These are phyloP conservation scores for Sphenodon punctatus DNA, from an alignment of 2,797 vertebrate genomes.

Conservation along the genomic window DNA sequence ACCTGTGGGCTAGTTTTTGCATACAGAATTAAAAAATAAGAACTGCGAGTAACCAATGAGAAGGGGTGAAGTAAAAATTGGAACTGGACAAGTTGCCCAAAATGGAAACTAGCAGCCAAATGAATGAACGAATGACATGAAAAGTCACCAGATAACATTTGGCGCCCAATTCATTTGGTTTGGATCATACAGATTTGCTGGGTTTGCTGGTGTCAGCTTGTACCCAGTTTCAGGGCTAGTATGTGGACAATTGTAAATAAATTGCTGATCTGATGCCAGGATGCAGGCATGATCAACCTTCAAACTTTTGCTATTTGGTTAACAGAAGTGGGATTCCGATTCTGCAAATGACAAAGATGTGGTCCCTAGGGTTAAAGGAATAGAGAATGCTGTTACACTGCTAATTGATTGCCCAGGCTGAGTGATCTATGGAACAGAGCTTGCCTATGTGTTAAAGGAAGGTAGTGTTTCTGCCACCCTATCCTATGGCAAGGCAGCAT, in stretches of 20 bases:
- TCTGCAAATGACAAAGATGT: neutral
- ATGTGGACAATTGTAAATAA: neutral
- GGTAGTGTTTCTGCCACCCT: neutral
- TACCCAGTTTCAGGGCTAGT: no score
- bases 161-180: no score
- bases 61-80: no score
- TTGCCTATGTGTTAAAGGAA: neutral
- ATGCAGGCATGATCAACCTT: neutral
- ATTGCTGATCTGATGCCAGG: neutral
- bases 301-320: neutral
- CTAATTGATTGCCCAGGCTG: neutral
- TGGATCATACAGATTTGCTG: no score
- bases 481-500: neutral
- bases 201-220: no score
- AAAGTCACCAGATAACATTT: no score
- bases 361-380: neutral
- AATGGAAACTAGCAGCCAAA: no score
- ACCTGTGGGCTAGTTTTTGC: no score
- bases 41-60: no score
- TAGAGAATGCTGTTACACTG: neutral
- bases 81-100: no score
- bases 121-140: no score
- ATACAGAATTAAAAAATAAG: no score
- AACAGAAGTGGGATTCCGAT: neutral
- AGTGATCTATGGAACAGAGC: fast-evolving